Percentiles rank a stretch among this genome's conserved stretches.
Evolutionary conservation across 1,140 invertebrate genomes (phyloP).

Genomic region (Dreissena polymorpha): DNA sequence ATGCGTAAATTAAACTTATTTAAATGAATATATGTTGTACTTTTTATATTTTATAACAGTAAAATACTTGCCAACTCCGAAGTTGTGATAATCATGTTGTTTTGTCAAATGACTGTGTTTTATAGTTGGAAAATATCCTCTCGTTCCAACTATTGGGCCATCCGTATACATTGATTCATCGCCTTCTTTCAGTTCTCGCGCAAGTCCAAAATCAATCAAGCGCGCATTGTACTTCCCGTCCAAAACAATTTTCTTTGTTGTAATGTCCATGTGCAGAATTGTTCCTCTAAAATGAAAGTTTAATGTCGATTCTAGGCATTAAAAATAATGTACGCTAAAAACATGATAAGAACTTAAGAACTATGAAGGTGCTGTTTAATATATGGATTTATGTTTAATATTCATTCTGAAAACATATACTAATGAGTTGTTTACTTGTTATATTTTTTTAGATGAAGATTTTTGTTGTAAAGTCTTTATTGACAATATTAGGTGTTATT

Average conservation of each 20-base stretch:
- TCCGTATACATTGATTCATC: not conserved
- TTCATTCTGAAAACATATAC: too few species aligned
- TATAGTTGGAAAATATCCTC: not conserved
- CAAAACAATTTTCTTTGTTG: constrained; percentile 1
- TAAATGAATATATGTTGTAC: too few species aligned
- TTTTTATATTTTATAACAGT: too few species aligned
- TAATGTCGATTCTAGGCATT: not conserved
- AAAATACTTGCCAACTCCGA: constrained; percentile 1
- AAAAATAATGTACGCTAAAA: not conserved
- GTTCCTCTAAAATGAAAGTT: not conserved
- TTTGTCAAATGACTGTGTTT: not conserved
- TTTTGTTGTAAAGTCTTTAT: too few species aligned
- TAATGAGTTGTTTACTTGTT: too few species aligned
- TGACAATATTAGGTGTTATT: too few species aligned
- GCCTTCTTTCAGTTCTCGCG: constrained; percentile 4
- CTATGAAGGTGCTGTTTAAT: not conserved
- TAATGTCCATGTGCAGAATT: constrained; percentile 6
- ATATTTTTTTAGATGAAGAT: too few species aligned
- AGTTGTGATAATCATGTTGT: not conserved
- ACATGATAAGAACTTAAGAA: not conserved
- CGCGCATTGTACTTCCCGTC: constrained; percentile 1
- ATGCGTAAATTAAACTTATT: too few species aligned
- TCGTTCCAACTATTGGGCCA: not conserved
- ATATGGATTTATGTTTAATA: not conserved
- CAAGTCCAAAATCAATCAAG: constrained; percentile 4